Evolutionary conservation across 2,888 invertebrate species (phyloP), one percentile per base, ranked within the genome.

Genomic region (Mylabris sibirica): DNA sequence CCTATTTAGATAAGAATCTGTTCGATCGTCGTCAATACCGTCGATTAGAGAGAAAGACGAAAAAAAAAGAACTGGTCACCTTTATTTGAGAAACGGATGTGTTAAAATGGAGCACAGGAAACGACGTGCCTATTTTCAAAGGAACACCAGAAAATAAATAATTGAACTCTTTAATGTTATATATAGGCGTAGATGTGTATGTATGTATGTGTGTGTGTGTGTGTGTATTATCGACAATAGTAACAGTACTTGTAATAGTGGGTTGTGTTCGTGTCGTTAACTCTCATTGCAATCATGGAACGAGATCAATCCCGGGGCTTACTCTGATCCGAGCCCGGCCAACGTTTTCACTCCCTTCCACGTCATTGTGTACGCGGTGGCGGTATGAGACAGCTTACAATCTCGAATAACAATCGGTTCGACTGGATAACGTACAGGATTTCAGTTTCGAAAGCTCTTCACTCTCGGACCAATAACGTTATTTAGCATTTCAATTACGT

Each of bases 241-340:
- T 49, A 49, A 11, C 20, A 49, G 49, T 49, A 49, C 20, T 49
- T 20, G 20, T 49, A 49, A 20, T 49, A 49, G 49, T 49, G 49
- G 49, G 49, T 49, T 49, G 49, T 49, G 73, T 70, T 72, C 74
- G 74, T 74, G 71, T 67, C 69, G 72, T 72, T 74, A 75, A 73
- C 74, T 74, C 75, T 71, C 71, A 71, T 73, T 72, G 73, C 72
- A 73, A 74, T 75, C 74, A 70, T 66, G 73, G 66, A 64, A 53
- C 64, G 69, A 69, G 74, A 75, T 75, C 75, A 75, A 75, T 75
- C 73, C 72, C 68, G 41, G 65, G 63, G 75, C 73, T 75, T 72
- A 71, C 60, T 60, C 68, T 70, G 69, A 72, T 72, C 72, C 72
- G 71, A 69, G 68, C 69, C 68, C 63, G 64, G 60, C 66, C 66